Evolutionary conservation across 2,797 vertebrate genomes (phyloP).

Genomic region (Pitangus sulphuratus): DNA sequence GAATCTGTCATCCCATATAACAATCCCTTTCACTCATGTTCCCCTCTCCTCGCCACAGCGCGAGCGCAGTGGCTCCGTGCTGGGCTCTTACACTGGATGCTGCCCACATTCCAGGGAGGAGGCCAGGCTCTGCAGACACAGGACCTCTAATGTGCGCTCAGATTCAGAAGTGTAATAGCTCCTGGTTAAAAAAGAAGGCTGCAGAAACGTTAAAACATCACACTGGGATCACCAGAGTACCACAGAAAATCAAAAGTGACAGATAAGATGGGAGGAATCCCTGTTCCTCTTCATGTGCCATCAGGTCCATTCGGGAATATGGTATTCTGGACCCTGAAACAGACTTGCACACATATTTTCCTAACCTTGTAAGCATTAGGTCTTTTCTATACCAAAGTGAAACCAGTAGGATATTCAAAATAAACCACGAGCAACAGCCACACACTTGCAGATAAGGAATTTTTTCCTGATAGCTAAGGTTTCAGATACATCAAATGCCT

Average conservation of each 20-base stretch:
- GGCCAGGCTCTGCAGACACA: neutral
- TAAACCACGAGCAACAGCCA: neutral
- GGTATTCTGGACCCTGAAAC: neutral
- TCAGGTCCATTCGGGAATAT: accelerated
- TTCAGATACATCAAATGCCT: neutral
- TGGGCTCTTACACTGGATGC: neutral
- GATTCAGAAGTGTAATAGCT: accelerated
- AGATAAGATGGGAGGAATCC: neutral
- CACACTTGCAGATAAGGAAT: neutral
- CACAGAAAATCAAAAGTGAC: accelerated
- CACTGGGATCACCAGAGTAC: accelerated
- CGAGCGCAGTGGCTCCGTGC: neutral
- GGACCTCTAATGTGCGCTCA: accelerated
- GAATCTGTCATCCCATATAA: conserved; percentile 31
- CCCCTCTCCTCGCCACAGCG: neutral
- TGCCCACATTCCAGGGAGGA: neutral
- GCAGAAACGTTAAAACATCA: accelerated
- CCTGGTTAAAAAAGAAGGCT: neutral
- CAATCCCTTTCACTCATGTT: conserved; percentile 38
- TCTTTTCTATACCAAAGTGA: accelerated
- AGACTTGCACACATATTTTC: neutral
- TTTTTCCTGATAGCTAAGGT: neutral
- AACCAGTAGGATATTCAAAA: neutral
- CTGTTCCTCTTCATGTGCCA: accelerated
- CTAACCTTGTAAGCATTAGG: accelerated